These are phyloP conservation scores for Zaprionus camerounensis DNA, from an alignment of 1,140 invertebrate genomes.

Conservation along the genomic window DNA sequence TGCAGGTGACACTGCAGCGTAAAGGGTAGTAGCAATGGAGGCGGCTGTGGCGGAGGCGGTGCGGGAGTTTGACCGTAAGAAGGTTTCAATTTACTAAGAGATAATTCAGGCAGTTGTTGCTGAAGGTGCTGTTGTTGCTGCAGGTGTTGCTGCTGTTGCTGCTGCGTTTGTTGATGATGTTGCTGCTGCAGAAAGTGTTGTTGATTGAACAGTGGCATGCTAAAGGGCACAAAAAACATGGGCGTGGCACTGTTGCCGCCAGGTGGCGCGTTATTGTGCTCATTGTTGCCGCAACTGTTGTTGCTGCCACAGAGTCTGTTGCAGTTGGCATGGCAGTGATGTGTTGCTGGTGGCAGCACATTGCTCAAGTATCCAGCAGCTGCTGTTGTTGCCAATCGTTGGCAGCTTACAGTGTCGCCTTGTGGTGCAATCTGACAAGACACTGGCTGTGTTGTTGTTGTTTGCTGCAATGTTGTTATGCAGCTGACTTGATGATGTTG, in stretches of 20 bases:
- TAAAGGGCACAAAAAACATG: slow-evolving; percentile 70
- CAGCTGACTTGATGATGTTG: slow-evolving; percentile 49
- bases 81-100: slow-evolving; percentile 24
- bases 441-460: slow-evolving; percentile 59
- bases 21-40: slow-evolving; percentile 50
- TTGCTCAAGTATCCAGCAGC: slow-evolving; percentile 41
- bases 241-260: slow-evolving; percentile 32
- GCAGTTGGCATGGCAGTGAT: slow-evolving; percentile 38
- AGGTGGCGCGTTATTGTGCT: neutral
- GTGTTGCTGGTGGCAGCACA: slow-evolving; percentile 7
- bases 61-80: slow-evolving; percentile 25
- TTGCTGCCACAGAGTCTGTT: slow-evolving; percentile 22
- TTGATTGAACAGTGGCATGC: slow-evolving; percentile 46
- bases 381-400: slow-evolving; percentile 24
- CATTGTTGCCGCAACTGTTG: slow-evolving; percentile 20
- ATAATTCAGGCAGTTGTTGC: neutral
- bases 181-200: slow-evolving; percentile 16
- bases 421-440: slow-evolving; percentile 13
- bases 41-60: slow-evolving; percentile 38
- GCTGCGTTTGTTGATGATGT: neutral
- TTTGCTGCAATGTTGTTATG: slow-evolving; percentile 63
- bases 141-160: slow-evolving; percentile 20
- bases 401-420: neutral
- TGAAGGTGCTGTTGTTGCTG: slow-evolving; percentile 1
- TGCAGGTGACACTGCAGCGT: slow-evolving; percentile 38